phyloP scores from a whole-genome alignment of 1,140 invertebrate species.

The Nephotettix cincticeps region DNA sequence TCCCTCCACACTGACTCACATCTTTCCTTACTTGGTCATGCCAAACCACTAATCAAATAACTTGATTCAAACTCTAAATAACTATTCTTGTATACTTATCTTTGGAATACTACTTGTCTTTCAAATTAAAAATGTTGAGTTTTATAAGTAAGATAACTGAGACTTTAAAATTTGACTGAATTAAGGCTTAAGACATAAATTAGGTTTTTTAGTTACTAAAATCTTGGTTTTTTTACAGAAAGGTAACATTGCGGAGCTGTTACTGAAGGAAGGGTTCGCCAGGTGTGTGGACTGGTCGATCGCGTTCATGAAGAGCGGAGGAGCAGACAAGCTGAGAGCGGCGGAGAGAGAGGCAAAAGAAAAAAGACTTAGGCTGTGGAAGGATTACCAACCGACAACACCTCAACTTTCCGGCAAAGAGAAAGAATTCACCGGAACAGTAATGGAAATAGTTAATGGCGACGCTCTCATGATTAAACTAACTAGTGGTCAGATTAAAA shows the following conservation, averaged over 20 bases:
- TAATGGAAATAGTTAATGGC: conserved; percentile 91
- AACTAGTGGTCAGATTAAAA: conserved; percentile 76
- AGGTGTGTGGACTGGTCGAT: conserved; percentile 98
- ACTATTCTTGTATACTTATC: too few species aligned
- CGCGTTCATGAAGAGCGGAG: conserved; percentile 75
- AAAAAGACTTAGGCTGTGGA: conserved; percentile 83
- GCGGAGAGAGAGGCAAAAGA: conserved; percentile 89
- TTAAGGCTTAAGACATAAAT: too few species aligned
- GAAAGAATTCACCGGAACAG: conserved; percentile 81
- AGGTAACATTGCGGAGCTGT: conserved; percentile 92
- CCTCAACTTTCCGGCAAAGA: conserved; percentile 68
- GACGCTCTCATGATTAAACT: conserved; percentile 88
- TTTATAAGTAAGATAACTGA: too few species aligned
- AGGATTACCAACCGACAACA: conserved; percentile 67
- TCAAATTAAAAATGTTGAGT: too few species aligned
- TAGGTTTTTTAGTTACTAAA: too few species aligned
- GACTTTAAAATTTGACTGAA: too few species aligned
- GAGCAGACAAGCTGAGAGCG: conserved; percentile 74
- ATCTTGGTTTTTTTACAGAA: conserved; percentile 56
- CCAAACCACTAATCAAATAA: too few species aligned
- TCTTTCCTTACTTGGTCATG: too few species aligned
- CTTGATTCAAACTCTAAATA: too few species aligned
- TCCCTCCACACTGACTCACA: too few species aligned
- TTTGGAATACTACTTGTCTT: too few species aligned
- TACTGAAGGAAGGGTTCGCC: conserved; percentile 90